Evolutionary conservation across 2,888 invertebrate species (phyloP), one percentile per base, ranked within the genome.

Genomic region (Aricia artaxerxes): DNA sequence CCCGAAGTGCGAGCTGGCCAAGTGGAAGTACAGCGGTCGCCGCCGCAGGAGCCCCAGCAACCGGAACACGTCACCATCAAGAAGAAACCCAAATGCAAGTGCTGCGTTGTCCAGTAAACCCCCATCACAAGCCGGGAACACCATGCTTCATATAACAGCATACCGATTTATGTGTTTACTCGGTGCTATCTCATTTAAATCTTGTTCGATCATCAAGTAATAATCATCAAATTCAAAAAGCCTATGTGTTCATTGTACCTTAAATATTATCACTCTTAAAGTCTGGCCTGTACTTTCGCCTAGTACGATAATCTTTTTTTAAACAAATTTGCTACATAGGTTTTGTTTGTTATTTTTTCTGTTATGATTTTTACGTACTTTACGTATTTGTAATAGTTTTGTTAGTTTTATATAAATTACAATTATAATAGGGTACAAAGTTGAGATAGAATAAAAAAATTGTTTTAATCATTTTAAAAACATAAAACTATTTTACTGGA

Each of bases 11-110:
- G 90, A 83, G 85, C 95, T 78, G 96, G 96, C 9, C 94, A 95
- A 73, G 95, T 97, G 81, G 96, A 97, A 86, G 97, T 97, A 81
- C 97, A 97, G 84, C 96, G 96, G 83, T 95, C 97, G 81, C 96
- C 97, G 85, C 96, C 97, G 81, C 97, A 97, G 86, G 97, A 97
- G 88, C 97, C 97, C 78, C 96, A 95, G 87, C 97, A 98, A 92
- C 97, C 98, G 84, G 98, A 98, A 92, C 98, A 97, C 92, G 97
- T 98, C 88, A 97, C 97, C 89, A 96, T 98, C 90, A 98, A 98
- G 95, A 98, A 98, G 96, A 98, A 98, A 95, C 97, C 97, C 93
- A 98, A 98, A 95, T 98, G 98, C 96, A 97, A 97, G 92, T 98
- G 98, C 95, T 98, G 98, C 95, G 97, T 97, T 90, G 96, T 98